phyloP scores from a whole-genome alignment of 2,888 invertebrate genomes.

The Argyresthia albistria region DNA sequence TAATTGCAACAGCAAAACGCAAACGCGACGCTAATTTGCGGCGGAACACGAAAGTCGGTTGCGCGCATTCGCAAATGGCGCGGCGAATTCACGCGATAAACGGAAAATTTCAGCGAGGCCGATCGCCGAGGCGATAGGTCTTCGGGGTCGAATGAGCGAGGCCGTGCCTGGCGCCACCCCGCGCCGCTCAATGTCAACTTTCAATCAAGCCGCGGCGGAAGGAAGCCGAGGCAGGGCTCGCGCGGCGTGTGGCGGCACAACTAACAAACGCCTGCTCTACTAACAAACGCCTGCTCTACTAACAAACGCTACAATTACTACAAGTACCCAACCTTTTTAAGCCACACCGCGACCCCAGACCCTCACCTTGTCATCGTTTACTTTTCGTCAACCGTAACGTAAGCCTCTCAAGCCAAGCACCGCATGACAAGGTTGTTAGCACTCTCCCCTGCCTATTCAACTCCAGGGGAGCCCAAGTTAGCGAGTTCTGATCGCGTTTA shows the following conservation, averaged over 20 bases:
- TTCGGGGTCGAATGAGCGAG: constrained; percentile 61
- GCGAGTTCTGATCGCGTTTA: too few species aligned
- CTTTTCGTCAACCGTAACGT: constrained; percentile 37
- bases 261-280: constrained; percentile 4
- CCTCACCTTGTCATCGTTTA: constrained; percentile 19
- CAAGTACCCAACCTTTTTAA: background rate
- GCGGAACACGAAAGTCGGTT: constrained; percentile 37
- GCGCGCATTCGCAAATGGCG: constrained; percentile 52
- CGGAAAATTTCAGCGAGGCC: constrained; percentile 59
- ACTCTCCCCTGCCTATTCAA: constrained; percentile 16
- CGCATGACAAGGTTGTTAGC: constrained; percentile 24
- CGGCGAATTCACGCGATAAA: constrained; percentile 59
- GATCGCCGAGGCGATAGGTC: constrained; percentile 63
- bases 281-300: constrained; percentile 10
- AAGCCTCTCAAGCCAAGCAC: constrained; percentile 37
- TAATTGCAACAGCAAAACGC: constrained; percentile 30
- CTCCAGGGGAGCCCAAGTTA: too few species aligned
- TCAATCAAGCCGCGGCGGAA: constrained; percentile 60
- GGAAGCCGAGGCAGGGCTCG: constrained; percentile 32
- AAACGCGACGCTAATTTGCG: constrained; percentile 39
- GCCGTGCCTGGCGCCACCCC: constrained; percentile 67
- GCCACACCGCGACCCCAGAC: too few species aligned
- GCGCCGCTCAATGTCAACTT: constrained; percentile 63
- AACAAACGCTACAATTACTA: constrained; percentile 27
- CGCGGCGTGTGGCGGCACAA: constrained; percentile 28